Percentiles rank a stretch among this genome's conserved stretches.
Evolutionary conservation across 2,113 vertebrate species (phyloP).

Genomic region (Machaerirhynchus nigripectus): DNA sequence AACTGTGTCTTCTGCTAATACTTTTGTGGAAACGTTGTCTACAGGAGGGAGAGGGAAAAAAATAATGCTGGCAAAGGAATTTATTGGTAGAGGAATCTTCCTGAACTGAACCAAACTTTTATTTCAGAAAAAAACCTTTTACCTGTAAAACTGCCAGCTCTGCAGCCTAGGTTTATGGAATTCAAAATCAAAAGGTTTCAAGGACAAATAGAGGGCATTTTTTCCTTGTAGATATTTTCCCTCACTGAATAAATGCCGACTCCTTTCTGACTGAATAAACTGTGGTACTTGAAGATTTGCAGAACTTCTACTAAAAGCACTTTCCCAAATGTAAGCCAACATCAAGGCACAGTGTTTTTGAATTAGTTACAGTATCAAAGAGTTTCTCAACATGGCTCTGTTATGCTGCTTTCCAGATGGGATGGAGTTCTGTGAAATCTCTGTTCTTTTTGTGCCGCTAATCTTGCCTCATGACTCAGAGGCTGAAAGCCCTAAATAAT

Average conservation of each 20-base stretch:
- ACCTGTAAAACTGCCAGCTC: neutral
- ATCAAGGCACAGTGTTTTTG: neutral
- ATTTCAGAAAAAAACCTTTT: neutral
- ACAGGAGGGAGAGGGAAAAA: neutral
- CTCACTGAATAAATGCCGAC: neutral
- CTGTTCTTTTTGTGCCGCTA: neutral
- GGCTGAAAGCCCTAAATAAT: slow-evolving; percentile 16
- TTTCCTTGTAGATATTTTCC: neutral
- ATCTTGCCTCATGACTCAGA: slow-evolving; percentile 45
- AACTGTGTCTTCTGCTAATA: neutral
- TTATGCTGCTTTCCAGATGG: slow-evolving; percentile 34
- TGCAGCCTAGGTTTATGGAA: neutral
- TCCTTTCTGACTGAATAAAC: neutral
- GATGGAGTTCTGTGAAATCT: slow-evolving; percentile 28
- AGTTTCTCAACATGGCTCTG: slow-evolving; percentile 6
- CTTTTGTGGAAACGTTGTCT: neutral
- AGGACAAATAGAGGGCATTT: neutral
- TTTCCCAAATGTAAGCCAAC: neutral
- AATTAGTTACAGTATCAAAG: slow-evolving; percentile 11
- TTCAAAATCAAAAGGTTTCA: neutral
- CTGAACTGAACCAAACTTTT: neutral
- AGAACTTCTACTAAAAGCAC: neutral
- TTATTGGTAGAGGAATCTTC: neutral
- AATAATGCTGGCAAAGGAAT: neutral
- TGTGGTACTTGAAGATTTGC: neutral